These are phyloP conservation scores for Drosophila bocqueti DNA, from an alignment of 1,140 invertebrate genomes.

Conservation along the genomic window DNA sequence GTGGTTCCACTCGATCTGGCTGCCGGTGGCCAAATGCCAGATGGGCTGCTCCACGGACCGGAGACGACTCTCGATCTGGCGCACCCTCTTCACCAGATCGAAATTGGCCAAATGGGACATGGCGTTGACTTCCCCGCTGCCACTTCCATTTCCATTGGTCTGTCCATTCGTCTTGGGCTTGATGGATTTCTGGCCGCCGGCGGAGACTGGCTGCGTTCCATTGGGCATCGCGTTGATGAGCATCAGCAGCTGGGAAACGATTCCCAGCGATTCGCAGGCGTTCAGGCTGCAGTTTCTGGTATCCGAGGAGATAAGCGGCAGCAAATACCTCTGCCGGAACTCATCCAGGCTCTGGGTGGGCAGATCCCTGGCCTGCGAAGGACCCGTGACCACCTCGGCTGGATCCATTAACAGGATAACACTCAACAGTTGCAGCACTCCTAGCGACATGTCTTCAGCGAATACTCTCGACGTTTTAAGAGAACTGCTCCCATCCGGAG, in stretches of 20 bases:
- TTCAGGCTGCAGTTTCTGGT: slow-evolving; percentile 67
- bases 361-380: slow-evolving; percentile 33
- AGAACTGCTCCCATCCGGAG: not conserved
- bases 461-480: slow-evolving; percentile 15
- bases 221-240: slow-evolving; percentile 65
- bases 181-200: not conserved
- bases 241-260: slow-evolving; percentile 70
- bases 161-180: not conserved
- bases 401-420: slow-evolving; percentile 31
- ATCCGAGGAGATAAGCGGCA: slow-evolving; percentile 60
- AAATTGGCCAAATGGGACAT: slow-evolving; percentile 53
- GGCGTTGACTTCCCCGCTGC: slow-evolving; percentile 41
- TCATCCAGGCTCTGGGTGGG: slow-evolving; percentile 59
- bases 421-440: slow-evolving; percentile 8
- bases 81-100: slow-evolving; percentile 73
- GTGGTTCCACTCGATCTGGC: slow-evolving; percentile 89
- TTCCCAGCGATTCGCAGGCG: slow-evolving; percentile 71
- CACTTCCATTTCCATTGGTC: slow-evolving; percentile 16
- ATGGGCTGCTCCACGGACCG: slow-evolving; percentile 92
- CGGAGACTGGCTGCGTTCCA: slow-evolving; percentile 12
- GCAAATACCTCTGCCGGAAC: slow-evolving; percentile 63
- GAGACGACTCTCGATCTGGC: slow-evolving; percentile 88
- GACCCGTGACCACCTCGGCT: slow-evolving; percentile 3
- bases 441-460: slow-evolving; percentile 41
- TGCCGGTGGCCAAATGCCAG: slow-evolving; percentile 88